These are phyloP conservation scores for Junonia oenone DNA, from an alignment of 2,888 invertebrate species.

Conservation along the genomic window DNA sequence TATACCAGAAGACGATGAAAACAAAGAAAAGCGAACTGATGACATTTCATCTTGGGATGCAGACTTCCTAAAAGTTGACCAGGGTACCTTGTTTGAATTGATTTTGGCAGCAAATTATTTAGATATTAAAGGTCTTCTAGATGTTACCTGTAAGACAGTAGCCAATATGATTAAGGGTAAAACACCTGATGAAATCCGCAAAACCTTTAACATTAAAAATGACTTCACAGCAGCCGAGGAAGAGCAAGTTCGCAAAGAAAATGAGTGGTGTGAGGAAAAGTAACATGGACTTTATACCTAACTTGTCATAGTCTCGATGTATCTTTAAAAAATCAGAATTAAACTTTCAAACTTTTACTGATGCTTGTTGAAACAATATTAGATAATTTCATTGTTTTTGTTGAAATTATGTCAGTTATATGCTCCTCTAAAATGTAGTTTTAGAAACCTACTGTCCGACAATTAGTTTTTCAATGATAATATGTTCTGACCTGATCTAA, in stretches of 20 bases:
- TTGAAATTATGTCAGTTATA: not conserved
- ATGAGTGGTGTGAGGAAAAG: slow-evolving; percentile 96
- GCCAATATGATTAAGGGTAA: slow-evolving; percentile 99
- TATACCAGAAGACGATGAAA: slow-evolving; percentile 97
- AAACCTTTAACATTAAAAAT: slow-evolving; percentile 98
- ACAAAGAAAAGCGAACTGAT: slow-evolving; percentile 98
- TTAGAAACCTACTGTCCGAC: not conserved
- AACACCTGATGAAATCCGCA: slow-evolving; percentile 97
- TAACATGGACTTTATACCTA: slow-evolving; percentile 45
- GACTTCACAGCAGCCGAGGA: slow-evolving; percentile 98
- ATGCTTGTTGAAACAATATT: not conserved
- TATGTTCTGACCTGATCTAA: not conserved
- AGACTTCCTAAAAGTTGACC: slow-evolving; percentile 98
- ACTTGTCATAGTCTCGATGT: not conserved
- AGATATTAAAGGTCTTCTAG: slow-evolving; percentile 96
- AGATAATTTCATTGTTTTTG: not conserved
- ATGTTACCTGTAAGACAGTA: slow-evolving; percentile 98
- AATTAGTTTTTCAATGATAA: not conserved
- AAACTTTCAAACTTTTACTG: not conserved
- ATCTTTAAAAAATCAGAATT: not conserved
- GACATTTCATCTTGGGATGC: slow-evolving; percentile 99
- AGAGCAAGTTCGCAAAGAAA: slow-evolving; percentile 97
- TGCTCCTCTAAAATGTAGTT: not conserved
- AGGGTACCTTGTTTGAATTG: slow-evolving; percentile 96
- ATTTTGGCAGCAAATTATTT: slow-evolving; percentile 98